Evolutionary conservation across 2,888 invertebrate genomes (phyloP).

Genomic region (Elegia similella): DNA sequence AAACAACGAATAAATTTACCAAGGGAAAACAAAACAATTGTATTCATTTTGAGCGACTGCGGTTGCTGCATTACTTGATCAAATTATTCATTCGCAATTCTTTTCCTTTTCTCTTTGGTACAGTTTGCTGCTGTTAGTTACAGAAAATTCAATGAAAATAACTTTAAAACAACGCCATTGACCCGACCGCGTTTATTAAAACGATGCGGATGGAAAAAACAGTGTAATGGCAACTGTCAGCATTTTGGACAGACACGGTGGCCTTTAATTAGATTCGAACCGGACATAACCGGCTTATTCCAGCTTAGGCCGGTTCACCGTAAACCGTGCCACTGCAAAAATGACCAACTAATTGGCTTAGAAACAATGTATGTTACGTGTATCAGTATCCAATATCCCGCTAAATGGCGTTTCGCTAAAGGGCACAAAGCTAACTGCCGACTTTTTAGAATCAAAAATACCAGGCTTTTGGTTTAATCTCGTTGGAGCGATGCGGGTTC

Average conservation of each 20-base stretch:
- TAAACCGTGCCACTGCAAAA: slow-evolving; percentile 72
- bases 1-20: slow-evolving; percentile 77
- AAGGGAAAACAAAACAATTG: slow-evolving; percentile 76
- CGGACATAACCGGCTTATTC: slow-evolving; percentile 76
- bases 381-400: slow-evolving; percentile 72
- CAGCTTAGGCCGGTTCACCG: slow-evolving; percentile 67
- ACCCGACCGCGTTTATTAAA: slow-evolving; percentile 44
- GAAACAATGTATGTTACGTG: slow-evolving; percentile 66
- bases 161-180: slow-evolving; percentile 63
- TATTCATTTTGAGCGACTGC: slow-evolving; percentile 73
- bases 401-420: slow-evolving; percentile 62
- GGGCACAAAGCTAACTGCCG: slow-evolving; percentile 33
- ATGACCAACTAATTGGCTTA: slow-evolving; percentile 80
- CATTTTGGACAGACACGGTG: slow-evolving; percentile 69
- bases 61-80: slow-evolving; percentile 73
- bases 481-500: neutral
- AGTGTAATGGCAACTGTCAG: slow-evolving; percentile 71
- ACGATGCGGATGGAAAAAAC: slow-evolving; percentile 57
- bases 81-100: slow-evolving; percentile 64
- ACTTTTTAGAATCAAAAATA: slow-evolving; percentile 13
- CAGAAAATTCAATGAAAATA: slow-evolving; percentile 31
- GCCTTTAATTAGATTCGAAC: slow-evolving; percentile 79
- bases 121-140: slow-evolving; percentile 28
- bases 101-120: slow-evolving; percentile 43
- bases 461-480: neutral